These are phyloP conservation scores for Geothlypis trichas DNA, from an alignment of 2,113 vertebrate species.

Conservation along the genomic window DNA sequence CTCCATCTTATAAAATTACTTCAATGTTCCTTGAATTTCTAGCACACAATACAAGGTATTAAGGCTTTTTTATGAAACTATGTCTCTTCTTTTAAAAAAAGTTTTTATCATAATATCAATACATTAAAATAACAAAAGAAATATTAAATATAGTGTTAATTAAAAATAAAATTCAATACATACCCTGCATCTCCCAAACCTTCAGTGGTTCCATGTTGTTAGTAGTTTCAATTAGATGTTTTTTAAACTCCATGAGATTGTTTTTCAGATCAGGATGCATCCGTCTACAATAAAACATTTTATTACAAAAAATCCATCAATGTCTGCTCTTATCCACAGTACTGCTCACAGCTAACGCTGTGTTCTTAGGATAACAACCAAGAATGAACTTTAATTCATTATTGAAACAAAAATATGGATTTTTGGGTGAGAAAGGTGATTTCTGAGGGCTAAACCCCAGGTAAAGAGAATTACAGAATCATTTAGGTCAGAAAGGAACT, in stretches of 20 bases:
- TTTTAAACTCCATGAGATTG: conserved; percentile 84
- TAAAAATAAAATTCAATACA: neutral
- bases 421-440: neutral
- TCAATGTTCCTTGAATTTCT: neutral
- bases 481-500: neutral
- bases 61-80: neutral
- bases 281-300: conserved; percentile 73
- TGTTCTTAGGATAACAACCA: neutral
- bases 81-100: neutral
- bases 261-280: conserved; percentile 84
- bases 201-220: conserved; percentile 90
- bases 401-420: neutral
- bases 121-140: neutral
- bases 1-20: neutral
- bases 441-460: neutral
- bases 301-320: neutral
- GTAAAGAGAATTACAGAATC: neutral
- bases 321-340: neutral
- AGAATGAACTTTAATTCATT: neutral
- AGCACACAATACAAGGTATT: neutral
- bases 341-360: neutral
- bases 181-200: conserved; percentile 98
- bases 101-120: neutral
- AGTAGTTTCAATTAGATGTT: conserved; percentile 87
- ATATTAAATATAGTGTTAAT: neutral